phyloP scores from a whole-genome alignment of 2,113 vertebrate species.

The Cyrtonyx montezumae region DNA sequence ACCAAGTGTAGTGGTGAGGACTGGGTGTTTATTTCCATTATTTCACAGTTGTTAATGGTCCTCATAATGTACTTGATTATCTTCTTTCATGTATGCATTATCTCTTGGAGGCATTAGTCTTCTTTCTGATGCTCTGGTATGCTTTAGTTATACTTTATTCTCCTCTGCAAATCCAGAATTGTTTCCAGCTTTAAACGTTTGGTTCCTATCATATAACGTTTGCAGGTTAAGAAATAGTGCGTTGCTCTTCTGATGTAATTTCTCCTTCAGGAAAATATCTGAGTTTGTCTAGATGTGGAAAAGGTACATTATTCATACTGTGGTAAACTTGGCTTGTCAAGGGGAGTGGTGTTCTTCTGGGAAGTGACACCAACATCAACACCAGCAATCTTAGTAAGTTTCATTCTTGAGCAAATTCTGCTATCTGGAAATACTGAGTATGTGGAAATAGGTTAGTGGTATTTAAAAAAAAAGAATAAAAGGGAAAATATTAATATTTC shows the following conservation, averaged over 20 bases:
- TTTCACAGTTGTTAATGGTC: not conserved
- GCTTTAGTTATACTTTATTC: not conserved
- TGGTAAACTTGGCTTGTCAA: not conserved
- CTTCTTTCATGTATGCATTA: not conserved
- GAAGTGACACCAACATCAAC: not conserved
- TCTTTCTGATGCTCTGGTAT: not conserved
- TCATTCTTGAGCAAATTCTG: not conserved
- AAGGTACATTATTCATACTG: not conserved
- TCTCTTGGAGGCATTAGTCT: not conserved
- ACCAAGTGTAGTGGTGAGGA: not conserved
- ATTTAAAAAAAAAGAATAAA: not conserved
- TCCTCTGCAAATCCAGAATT: not conserved
- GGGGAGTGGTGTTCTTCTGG: not conserved
- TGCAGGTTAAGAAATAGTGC: not conserved
- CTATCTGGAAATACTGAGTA: not conserved
- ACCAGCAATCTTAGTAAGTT: not conserved
- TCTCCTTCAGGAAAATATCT: not conserved
- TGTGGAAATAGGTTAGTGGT: not conserved
- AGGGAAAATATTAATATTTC: not conserved
- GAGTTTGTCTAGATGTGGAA: not conserved
- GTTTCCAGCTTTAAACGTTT: not conserved
- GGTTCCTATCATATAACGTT: not conserved
- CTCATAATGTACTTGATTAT: not conserved
- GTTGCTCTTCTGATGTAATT: not conserved
- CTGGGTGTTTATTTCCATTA: not conserved